Evolutionary conservation across 2,888 invertebrate genomes (phyloP), one percentile per base, ranked within the genome.

Genomic region (Exephanes ischioxanthus): DNA sequence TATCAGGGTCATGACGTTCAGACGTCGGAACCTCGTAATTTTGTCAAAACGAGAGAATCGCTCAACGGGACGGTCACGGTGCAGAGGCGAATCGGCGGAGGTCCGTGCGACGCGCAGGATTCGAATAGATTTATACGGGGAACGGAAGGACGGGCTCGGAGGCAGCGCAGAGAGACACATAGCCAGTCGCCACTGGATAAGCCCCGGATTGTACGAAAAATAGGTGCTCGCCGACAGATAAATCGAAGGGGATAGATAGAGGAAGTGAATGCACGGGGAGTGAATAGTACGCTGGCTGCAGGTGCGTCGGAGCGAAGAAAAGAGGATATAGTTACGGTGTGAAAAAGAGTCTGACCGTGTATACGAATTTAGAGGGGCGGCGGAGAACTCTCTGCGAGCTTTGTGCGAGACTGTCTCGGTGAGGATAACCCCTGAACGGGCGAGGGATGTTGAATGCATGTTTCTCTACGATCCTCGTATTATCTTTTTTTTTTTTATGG

Each of bases 161-260:
- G 30, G n/a, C 9, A 67, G 41, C 3, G 19, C 66, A 41, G 55
- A 19, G n/a, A 55, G 19, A 22, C 9, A 11, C n/a, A 41, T 7
- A 11, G 19, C 19, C 1, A 19, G 30, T 67, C 37, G 66, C 19
- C 9, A 61, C 53, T 71, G 78, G 76, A 80, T 80, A 72, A 80
- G 58, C 84, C 84, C 76, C 67, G 84, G 80, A 85, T 85, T 81
- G 78, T 51, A 68, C 63, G 67, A 67, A 37, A 41, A 37, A n/a
- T 11, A 66, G 33, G 63, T 30, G 1, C 11, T 33, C 33, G 63
- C 33, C 63, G 33, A 63, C 30, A 63, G 63, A 63, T 63, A 63
- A 37, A 63, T 63, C 63, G 33, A 63, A 16, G 11, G 63, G 33
- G 14, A 67, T 41, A 19, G 41, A 66, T 37, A 41, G 41, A 67